Percentiles rank a stretch among this genome's conserved stretches.
These are phyloP conservation scores for Zonitis immaculata DNA, from an alignment of 2,888 invertebrate species.

Conservation along the genomic window DNA sequence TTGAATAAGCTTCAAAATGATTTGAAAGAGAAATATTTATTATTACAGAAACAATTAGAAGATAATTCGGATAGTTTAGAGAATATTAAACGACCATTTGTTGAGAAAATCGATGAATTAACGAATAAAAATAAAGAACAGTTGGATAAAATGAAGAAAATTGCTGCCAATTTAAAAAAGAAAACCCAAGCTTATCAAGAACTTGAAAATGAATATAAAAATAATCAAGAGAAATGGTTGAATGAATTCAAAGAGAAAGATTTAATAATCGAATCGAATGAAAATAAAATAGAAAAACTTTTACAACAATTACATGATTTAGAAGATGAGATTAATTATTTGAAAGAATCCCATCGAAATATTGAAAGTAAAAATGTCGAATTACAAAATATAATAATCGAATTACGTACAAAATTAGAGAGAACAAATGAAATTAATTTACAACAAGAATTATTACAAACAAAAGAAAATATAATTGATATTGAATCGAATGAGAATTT, in stretches of 20 bases:
- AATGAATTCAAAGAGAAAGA: conserved; percentile 36
- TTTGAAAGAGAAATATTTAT: conserved; percentile 43
- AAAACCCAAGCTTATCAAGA: conserved; percentile 62
- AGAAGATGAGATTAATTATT: conserved; percentile 29
- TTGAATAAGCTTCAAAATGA: conserved; percentile 42
- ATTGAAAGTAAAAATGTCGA: conserved; percentile 43
- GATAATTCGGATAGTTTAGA: conserved; percentile 39
- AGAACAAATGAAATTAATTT: conserved; percentile 40
- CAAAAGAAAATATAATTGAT: conserved; percentile 17
- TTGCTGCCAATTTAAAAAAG: conserved; percentile 71
- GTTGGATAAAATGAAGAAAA: conserved; percentile 72
- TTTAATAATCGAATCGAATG: conserved; percentile 2
- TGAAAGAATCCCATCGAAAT: not conserved
- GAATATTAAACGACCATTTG: conserved; percentile 39
- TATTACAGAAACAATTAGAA: conserved; percentile 42
- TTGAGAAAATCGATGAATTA: conserved; percentile 47
- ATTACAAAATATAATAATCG: conserved; percentile 34
- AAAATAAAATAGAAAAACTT: conserved; percentile 20
- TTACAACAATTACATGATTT: conserved; percentile 31
- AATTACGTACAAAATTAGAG: conserved; percentile 28
- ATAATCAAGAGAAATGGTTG: conserved; percentile 40
- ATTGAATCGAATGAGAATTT: conserved; percentile 19
- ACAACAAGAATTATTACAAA: conserved; percentile 36
- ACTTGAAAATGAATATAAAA: conserved; percentile 52
- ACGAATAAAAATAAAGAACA: conserved; percentile 65